A percentile compares a stretch with the other conserved stretches of the same genome.
These are phyloP conservation scores for Rhopalosiphum nymphaeae DNA, from an alignment of 2,888 invertebrate species.

Conservation along the genomic window DNA sequence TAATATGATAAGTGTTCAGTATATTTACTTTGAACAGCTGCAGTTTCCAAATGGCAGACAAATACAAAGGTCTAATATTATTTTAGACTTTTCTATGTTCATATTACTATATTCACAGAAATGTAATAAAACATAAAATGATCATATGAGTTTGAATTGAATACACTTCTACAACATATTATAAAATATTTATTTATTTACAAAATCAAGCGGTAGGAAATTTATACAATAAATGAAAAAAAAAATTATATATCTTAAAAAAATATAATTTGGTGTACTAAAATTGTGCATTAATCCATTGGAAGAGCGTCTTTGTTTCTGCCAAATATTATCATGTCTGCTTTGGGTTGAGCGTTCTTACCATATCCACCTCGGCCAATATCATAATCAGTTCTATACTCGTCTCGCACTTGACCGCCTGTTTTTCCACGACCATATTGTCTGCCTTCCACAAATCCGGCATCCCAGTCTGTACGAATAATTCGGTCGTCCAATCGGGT, in stretches of 20 bases:
- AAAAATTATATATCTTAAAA: constrained; percentile 29
- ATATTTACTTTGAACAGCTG: constrained; percentile 73
- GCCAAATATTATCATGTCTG: constrained; percentile 69
- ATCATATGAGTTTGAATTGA: constrained; percentile 47
- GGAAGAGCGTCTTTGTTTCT: constrained; percentile 60
- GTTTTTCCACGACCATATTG: constrained; percentile 98
- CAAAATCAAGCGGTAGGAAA: background rate
- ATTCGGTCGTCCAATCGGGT: constrained; percentile 96
- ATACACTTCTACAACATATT: constrained; percentile 64
- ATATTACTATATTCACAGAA: constrained; percentile 75
- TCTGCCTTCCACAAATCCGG: constrained; percentile 97
- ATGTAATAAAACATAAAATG: constrained; percentile 32
- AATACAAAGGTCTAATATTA: constrained; percentile 75
- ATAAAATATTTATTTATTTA: constrained; percentile 64
- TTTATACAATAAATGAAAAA: background rate
- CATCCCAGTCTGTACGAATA: constrained; percentile 98
- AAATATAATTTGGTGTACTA: background rate
- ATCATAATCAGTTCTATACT: constrained; percentile 97
- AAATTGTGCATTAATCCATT: constrained; percentile 44
- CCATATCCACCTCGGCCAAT: constrained; percentile 97
- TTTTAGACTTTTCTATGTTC: constrained; percentile 72
- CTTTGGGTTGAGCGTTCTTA: constrained; percentile 90
- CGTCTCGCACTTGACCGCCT: constrained; percentile 98
- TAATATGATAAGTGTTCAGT: constrained; percentile 5
- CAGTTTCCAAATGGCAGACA: constrained; percentile 74